phyloP scores from a whole-genome alignment of 2,113 vertebrate species.

The Heloderma charlesbogerti region DNA sequence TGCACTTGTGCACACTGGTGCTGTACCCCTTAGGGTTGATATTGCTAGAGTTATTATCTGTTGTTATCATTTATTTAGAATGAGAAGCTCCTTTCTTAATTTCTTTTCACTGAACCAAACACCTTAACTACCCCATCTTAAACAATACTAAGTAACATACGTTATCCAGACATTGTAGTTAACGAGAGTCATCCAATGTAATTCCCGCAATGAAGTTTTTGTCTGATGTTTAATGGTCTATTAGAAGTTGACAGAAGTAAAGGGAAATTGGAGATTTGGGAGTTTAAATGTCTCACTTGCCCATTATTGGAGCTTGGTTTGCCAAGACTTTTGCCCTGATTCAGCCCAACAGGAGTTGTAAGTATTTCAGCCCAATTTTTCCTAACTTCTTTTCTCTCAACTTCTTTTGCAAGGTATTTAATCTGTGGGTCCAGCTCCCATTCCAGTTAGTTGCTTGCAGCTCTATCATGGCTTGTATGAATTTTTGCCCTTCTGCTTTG shows the following conservation, averaged over 20 bases:
- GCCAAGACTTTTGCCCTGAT: neutral
- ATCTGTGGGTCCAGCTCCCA: neutral
- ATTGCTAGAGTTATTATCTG: neutral
- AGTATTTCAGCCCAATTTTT: neutral
- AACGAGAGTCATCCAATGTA: neutral
- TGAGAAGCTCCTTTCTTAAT: neutral
- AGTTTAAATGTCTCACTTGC: neutral
- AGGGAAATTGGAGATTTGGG: slow-evolving; percentile 17
- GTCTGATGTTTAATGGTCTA: slow-evolving; percentile 2
- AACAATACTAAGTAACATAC: neutral
- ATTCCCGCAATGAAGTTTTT: neutral
- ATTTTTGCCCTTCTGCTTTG: neutral
- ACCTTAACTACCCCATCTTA: neutral
- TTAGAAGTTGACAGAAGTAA: slow-evolving; percentile 18
- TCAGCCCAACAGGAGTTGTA: neutral
- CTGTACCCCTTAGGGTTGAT: neutral
- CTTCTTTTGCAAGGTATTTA: neutral
- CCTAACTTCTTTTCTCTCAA: neutral
- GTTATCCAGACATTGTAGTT: neutral
- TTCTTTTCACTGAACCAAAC: neutral
- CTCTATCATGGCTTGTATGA: neutral
- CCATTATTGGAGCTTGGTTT: neutral
- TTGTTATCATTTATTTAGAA: neutral
- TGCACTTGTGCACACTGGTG: neutral
- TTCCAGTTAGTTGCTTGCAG: neutral